Evolutionary conservation across 2,888 invertebrate genomes (phyloP), one percentile per base, ranked within the genome.

Genomic region (Apodemia mormo): DNA sequence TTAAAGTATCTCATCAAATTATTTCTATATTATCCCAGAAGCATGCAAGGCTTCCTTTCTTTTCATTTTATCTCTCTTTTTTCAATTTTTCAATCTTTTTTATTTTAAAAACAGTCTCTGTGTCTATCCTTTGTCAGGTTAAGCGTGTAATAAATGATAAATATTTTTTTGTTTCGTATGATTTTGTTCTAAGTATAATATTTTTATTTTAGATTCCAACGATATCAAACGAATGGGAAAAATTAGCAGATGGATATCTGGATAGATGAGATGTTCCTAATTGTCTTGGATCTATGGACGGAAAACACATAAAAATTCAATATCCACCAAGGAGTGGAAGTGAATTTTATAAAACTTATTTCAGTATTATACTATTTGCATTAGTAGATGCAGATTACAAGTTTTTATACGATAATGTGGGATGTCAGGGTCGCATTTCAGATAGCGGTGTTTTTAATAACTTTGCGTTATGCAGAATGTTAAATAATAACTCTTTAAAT

Each of bases 371-470:
- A 49, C 49, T 49, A 14, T 49, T 49, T 49, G 49, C 49, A 49
- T 9, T 49, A 49, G 49, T 49, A 9, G 49, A 49, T 14, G 49
- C 49, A 49, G 66, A 75, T 70, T 75, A 74, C 49, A 74, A 71
- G 33, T 74, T 75, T 71, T 68, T 75, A 29, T 75, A 69, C 67
- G 73, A 65, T 66, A 69, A 72, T 71, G 69, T 74, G 58, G 74
- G 72, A 29, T 69, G 72, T 61, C 72, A 75, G 56, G 75, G 73
- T 45, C 72, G 74, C 30, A 75, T 74, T 54, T 76, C 75, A 29
- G 77, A 78, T 68, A 76, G 77, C 64, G 78, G 77, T 14, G 74
- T 77, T 3, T 77, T 77, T 70, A 29, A 12, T 40, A 56, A 66
- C 56, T 30, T 56, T 30, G 10, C 6, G 43, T 64, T 65, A 29